Conservation (phyloP, 1,140 invertebrate genomes). For the Kradibia gibbosae region DNA sequence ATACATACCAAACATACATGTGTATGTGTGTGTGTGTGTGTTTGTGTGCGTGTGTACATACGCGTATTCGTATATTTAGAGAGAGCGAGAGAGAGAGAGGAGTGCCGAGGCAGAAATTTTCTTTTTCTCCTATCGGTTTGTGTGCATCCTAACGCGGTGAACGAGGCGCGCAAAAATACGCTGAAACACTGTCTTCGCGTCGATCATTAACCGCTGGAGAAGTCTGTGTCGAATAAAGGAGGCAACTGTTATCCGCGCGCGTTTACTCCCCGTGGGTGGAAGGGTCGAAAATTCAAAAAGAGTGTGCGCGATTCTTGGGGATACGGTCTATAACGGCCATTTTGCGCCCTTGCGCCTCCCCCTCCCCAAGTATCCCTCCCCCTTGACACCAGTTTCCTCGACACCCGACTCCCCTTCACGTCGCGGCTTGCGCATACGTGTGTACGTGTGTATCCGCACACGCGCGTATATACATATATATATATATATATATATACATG, state of each 20-base stretch:
- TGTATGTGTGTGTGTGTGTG: no score
- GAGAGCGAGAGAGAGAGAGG: no score
- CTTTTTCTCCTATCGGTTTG: not conserved
- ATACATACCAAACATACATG: no score
- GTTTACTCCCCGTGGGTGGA: not conserved
- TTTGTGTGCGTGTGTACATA: no score
- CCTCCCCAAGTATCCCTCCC: not conserved
- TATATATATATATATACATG: not conserved
- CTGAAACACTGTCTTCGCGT: not conserved
- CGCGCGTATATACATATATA: not conserved
- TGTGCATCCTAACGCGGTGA: not conserved
- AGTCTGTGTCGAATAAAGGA: not conserved
- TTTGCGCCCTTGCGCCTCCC: conserved; percentile 42
- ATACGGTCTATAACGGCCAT: conserved; percentile 40
- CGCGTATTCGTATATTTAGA: no score
- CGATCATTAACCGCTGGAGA: not conserved
- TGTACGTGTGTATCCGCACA: not conserved
- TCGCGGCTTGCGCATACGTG: not conserved
- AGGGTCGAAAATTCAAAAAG: conserved; percentile 3
- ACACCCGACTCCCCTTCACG: no score
- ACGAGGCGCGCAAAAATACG: conserved; percentile 21
- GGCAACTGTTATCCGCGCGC: not conserved
- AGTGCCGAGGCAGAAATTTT: conserved; percentile 1
- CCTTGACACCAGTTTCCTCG: not conserved
- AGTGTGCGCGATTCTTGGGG: conserved; percentile 4